Evolutionary conservation across 1,140 invertebrate genomes (phyloP), one percentile per base, ranked within the genome.

Genomic region (Piezodorus guildinii): DNA sequence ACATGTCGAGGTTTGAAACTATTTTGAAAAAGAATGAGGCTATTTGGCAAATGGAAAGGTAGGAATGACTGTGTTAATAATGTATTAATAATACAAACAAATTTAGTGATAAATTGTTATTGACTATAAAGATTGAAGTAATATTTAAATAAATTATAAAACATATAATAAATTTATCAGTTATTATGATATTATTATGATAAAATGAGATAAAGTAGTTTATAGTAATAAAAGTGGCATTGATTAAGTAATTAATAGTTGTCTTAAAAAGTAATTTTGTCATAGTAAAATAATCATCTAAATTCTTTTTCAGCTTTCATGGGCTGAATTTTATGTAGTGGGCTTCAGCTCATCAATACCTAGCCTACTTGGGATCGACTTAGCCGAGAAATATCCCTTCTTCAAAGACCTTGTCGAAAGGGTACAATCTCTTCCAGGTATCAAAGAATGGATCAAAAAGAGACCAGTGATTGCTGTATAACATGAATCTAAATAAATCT

Each of bases 1-100:
- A 79, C 69, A 70, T 83, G 68, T 74, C 77, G 64, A 80, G 77
- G 70, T 74, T 83, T 46, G 77, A 81, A 60, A 69, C 72, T 16
- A 68, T 73, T 62, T 70, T 76, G 0, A 72, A 75, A 49, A 71
- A 72, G 21, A 80, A 80, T 58, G 73, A 0, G 76, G 76, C 43
- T 75, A 74, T 27, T 75, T 79, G 15, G 73, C 79, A 9, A 76
- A 77, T 58, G 75, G 75, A 51, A 71, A 75, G 69, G 76, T 77
- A 66, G 17, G 8, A 49, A 1, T 21, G 12, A 19, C 17, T 9
- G 14, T n/a, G 1, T n/a, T 4, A 19, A 19, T 21, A 17, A 49
- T 49, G n/a, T 21, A 17, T 17, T 49, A 49, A 49, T 10, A 19
- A 49, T n/a, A n/a, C 1, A 2, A 21, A 49, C 6, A 49, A 49